Evolutionary conservation across 2,113 vertebrate species (phyloP), one percentile per base, ranked within the genome.

Genomic region (Poeciliopsis occidentalis): DNA sequence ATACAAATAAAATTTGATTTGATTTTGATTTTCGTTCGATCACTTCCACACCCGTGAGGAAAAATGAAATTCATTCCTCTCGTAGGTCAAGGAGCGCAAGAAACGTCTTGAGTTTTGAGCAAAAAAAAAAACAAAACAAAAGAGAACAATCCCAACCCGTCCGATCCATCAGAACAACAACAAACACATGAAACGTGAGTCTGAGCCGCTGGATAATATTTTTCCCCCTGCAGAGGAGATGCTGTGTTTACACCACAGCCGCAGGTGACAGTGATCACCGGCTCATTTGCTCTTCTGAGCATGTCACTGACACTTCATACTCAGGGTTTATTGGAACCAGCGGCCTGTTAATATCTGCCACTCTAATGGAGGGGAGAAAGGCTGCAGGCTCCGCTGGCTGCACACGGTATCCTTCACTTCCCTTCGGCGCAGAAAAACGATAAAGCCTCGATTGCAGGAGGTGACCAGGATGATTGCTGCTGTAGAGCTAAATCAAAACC

Each of bases 211-310:
- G 7, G 67, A 8, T 22, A 57, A 51, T 69, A 65, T 77, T 81
- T 75, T 60, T 12, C 41, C 26, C 34, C 10, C 7, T 29, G 26
- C 81, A 66, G 68, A 26, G 3, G 64, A 71, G 64, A 72, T 39
- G 73, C 79, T 81, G 54, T 77, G 85, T 72, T 84, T 47, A 67
- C 68, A 68, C 79, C 65, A 65, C 71, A 62, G 79, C 79, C 76
- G 75, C 72, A 27, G 73, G 83, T 76, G 70, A 81, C 73, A 60
- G 72, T 63, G 79, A 81, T 83, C 12, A 30, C 69, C 24, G 67
- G 69, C 83, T 85, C 85, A 85, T 86, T 90, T 87, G 79, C 88
- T 85, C 79, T 57, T 76, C 82, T 82, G 69, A 78, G 80, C 62
- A 24, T 73, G 67, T 60, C 80, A 34, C 80, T 82, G 82, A 84